phyloP scores from a whole-genome alignment of 2,113 vertebrate species.

The Oriolus oriolus region DNA sequence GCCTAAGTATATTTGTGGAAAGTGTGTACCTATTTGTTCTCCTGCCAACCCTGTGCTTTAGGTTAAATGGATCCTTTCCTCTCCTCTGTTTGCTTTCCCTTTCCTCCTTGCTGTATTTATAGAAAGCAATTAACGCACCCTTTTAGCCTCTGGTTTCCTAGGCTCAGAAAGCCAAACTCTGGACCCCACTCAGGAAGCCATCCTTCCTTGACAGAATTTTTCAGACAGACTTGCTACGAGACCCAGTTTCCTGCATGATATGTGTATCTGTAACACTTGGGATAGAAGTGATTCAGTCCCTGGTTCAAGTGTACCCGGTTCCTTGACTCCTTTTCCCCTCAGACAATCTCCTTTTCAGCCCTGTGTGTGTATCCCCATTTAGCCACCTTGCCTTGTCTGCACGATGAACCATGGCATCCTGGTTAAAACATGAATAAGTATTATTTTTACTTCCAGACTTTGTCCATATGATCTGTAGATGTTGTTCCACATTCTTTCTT shows the following conservation, averaged over 20 bases:
- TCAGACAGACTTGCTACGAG: not conserved
- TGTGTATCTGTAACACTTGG: not conserved
- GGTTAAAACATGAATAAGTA: not conserved
- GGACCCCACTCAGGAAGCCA: not conserved
- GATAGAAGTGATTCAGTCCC: not conserved
- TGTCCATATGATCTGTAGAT: not conserved
- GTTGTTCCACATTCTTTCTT: not conserved
- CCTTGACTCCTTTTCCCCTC: not conserved
- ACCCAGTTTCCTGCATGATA: not conserved
- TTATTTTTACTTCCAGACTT: not conserved
- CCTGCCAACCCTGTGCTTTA: not conserved
- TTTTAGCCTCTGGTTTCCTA: not conserved
- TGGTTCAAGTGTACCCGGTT: not conserved
- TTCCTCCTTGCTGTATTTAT: constrained; percentile 11
- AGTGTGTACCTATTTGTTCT: constrained; percentile 16
- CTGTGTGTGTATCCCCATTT: not conserved
- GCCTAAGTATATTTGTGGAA: constrained; percentile 10
- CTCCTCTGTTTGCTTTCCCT: not conserved
- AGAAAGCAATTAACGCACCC: not conserved
- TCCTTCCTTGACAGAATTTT: not conserved
- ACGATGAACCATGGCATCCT: not conserved
- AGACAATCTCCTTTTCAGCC: not conserved
- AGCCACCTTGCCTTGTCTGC: not conserved
- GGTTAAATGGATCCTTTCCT: constrained; percentile 33
- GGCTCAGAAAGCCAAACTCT: not conserved